Evolutionary conservation across 2,888 invertebrate genomes (phyloP).

Genomic region (Chaetoderma sp.): DNA sequence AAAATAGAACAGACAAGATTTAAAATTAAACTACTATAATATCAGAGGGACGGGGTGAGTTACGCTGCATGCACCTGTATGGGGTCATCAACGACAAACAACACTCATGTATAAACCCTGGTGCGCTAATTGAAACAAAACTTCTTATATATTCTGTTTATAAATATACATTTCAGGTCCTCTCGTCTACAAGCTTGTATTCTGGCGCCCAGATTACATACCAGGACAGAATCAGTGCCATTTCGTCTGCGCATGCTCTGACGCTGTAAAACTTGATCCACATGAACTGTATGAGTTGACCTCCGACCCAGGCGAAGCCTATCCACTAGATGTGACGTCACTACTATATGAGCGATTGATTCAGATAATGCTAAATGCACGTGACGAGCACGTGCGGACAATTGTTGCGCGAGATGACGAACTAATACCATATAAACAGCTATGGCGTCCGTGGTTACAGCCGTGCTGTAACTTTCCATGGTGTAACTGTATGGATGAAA

Average conservation of each 20-base stretch:
- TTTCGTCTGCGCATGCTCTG: conserved; percentile 1
- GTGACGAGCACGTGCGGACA: conserved; percentile 46
- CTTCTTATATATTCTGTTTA: neutral
- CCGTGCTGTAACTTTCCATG: conserved; percentile 66
- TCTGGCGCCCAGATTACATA: neutral
- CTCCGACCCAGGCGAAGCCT: neutral
- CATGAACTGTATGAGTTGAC: conserved; percentile 1
- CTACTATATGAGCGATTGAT: conserved; percentile 34
- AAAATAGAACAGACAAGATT: too few species aligned
- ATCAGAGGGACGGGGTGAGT: too few species aligned
- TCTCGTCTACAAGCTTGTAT: neutral
- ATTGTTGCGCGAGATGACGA: conserved; percentile 52
- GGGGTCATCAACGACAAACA: too few species aligned
- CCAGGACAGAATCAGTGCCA: neutral
- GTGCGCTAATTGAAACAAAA: neutral
- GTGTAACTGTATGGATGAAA: conserved; percentile 56
- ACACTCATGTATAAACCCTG: too few species aligned
- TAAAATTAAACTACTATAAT: too few species aligned
- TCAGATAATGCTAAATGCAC: conserved; percentile 40
- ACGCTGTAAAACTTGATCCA: neutral
- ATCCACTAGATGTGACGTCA: conserved; percentile 4
- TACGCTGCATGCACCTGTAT: too few species aligned
- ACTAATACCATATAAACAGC: conserved; percentile 46
- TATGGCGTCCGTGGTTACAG: conserved; percentile 66
- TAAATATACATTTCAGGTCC: neutral